Base-by-base conservation (phyloP, 2,113 vertebrate genomes). In the Mesoclemmys tuberculata region DNA sequence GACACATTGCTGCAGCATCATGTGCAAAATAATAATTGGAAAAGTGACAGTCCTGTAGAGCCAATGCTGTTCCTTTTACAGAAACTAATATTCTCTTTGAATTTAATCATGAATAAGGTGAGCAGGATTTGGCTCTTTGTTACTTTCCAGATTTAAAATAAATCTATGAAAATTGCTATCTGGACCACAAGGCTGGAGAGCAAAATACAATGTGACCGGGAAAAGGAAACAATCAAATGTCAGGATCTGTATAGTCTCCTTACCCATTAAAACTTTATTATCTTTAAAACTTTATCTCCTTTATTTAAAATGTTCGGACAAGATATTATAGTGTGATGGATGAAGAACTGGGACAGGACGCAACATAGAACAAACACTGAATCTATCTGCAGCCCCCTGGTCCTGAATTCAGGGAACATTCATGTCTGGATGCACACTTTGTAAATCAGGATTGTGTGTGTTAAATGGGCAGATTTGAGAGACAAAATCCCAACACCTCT, bases 21-120 rank as follows among this genome's bases (percentile, higher is more conserved):
- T 3, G 1, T 0, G 0, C 5, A 29, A 61, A 24, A 61, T 14
- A 51, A 35, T 44, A 26, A 18, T 38, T 38, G 10, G 64, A 71
- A 22, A 71, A 71, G 8, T 29, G 74, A 46, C 41, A 77, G 13
- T 29, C 13, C 41, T 77, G 46, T 44, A 46, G 74, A 46, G 38
- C 10, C 44, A 44, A 29, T 77, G 11, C 41, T 77, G 41, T 27
- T 77, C 22, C 41, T 77, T 46, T 46, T 46, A 44, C 24, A 77
- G 41, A 44, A 44, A 11, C 12, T 27, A 26, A 38, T 24, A 27
- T 75, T 46, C 24, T 41, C 41, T 29, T 77, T 77, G 24, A 77
- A 46, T 77, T 77, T 27, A 77, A 77, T 77, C 26, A 26, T 27
- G 41, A 77, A 26, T 77, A 46, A 77, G 41, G 7, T 14, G 44